These are phyloP conservation scores for Fulica atra DNA, from an alignment of 2,113 vertebrate species.

Conservation along the genomic window DNA sequence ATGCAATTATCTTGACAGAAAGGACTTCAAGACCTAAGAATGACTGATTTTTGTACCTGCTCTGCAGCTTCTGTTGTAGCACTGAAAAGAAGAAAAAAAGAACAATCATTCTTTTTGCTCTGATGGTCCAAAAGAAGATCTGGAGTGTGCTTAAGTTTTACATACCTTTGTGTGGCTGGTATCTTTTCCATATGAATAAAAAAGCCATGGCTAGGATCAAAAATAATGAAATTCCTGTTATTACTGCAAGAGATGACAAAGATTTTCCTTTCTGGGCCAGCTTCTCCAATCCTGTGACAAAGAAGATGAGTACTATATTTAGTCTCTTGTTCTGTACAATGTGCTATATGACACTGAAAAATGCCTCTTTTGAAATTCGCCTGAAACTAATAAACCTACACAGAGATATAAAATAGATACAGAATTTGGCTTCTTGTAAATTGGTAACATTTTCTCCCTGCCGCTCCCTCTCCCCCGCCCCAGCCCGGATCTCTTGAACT, in stretches of 20 bases:
- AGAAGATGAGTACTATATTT: slow-evolving; percentile 24
- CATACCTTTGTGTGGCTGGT: slow-evolving; percentile 77
- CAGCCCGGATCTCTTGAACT: background rate
- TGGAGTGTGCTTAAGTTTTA: background rate
- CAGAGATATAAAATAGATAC: background rate
- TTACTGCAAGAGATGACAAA: slow-evolving; percentile 77
- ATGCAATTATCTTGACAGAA: background rate
- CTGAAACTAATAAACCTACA: background rate
- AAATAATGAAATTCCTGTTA: slow-evolving; percentile 81
- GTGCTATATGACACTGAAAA: background rate
- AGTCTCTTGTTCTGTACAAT: background rate
- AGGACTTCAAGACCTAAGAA: background rate
- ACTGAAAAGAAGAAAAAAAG: slow-evolving; percentile 63
- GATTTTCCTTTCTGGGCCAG: slow-evolving; percentile 76
- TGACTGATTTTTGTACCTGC: slow-evolving; percentile 70
- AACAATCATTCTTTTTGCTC: background rate
- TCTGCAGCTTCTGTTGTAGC: slow-evolving; percentile 71
- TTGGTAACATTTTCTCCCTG: background rate
- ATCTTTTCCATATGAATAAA: slow-evolving; percentile 81
- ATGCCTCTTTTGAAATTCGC: background rate
- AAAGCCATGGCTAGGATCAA: slow-evolving; percentile 75
- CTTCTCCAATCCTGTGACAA: slow-evolving; percentile 75
- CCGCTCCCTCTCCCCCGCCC: too few species aligned
- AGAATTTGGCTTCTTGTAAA: background rate
- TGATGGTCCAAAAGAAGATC: background rate